Conservation (phyloP, 1,140 invertebrate genomes). For the Calycopis cecrops region DNA sequence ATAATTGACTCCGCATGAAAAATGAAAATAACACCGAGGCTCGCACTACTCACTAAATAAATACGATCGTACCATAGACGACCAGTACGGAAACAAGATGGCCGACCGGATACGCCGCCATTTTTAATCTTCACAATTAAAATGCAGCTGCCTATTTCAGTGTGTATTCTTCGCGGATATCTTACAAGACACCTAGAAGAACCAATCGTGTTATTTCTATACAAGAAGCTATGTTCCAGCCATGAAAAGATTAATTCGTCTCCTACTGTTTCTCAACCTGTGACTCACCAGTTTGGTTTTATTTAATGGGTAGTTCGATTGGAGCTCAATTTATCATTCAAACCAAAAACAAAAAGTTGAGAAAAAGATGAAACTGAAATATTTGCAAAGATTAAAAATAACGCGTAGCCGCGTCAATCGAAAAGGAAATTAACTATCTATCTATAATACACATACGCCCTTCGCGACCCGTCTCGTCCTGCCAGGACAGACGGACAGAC, state of each 20-base stretch:
- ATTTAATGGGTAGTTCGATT: too few relatives aligned
- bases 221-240: not conserved
- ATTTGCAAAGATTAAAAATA: conserved; percentile 13
- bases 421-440: conserved; percentile 41
- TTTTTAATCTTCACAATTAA: not conserved
- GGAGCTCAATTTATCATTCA: too few relatives aligned
- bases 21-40: conserved; percentile 14
- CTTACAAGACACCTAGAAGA: conserved; percentile 5
- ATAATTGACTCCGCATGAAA: conserved; percentile 26
- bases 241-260: not conserved
- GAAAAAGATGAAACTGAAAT: conserved; percentile 8
- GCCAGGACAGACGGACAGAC: conserved; percentile 14
- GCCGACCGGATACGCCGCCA: conserved; percentile 15
- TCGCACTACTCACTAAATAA: conserved; percentile 40
- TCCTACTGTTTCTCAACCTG: conserved; percentile 1
- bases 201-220: not conserved
- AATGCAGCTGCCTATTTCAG: conserved; percentile 1
- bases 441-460: conserved; percentile 37
- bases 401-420: conserved; percentile 20
- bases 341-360: not conserved
- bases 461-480: conserved; percentile 13
- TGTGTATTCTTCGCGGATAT: conserved; percentile 6
- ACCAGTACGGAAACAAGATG: conserved; percentile 19
- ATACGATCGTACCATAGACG: conserved; percentile 27
- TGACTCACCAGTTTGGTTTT: not conserved